A percentile compares a stretch with the other conserved stretches of the same genome.
phyloP scores from a whole-genome alignment of 2,113 vertebrate genomes.

The Epinephelus cyanopodus region DNA sequence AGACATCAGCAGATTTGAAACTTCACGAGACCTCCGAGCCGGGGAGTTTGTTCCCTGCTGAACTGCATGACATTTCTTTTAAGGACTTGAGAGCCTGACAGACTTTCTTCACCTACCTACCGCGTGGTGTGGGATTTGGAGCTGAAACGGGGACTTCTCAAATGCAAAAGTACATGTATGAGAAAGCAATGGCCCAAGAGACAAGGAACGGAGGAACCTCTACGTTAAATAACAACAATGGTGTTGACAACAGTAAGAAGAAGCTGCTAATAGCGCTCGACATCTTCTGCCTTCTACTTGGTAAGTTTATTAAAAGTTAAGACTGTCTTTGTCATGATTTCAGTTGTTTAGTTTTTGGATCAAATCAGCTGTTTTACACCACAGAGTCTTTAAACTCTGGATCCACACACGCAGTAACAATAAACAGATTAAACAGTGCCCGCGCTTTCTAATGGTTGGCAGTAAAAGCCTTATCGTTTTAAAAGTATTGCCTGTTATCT shows the following conservation, averaged over 20 bases:
- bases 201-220: constrained; percentile 95
- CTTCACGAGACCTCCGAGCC: constrained; percentile 49
- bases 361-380: constrained; percentile 3
- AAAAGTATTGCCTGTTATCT: constrained; percentile 53
- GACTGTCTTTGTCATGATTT: not conserved
- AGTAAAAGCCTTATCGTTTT: constrained; percentile 57
- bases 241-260: constrained; percentile 88
- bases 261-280: constrained; percentile 92
- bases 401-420: not conserved
- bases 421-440: constrained; percentile 5
- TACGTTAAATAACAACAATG: constrained; percentile 90
- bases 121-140: constrained; percentile 74
- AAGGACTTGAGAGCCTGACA: constrained; percentile 56
- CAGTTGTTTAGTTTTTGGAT: not conserved
- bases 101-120: constrained; percentile 36
- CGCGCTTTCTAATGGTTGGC: constrained; percentile 37
- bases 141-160: constrained; percentile 66
- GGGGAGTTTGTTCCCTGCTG: constrained; percentile 41
- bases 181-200: constrained; percentile 96
- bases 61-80: constrained; percentile 59
- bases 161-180: constrained; percentile 98
- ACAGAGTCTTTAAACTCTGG: not conserved
- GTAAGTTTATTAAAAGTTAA: constrained; percentile 83
- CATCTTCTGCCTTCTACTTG: constrained; percentile 94
- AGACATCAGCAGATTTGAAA: constrained; percentile 42